These are phyloP conservation scores for Linurgus olivaceus DNA, from an alignment of 2,797 vertebrate species.

Conservation along the genomic window DNA sequence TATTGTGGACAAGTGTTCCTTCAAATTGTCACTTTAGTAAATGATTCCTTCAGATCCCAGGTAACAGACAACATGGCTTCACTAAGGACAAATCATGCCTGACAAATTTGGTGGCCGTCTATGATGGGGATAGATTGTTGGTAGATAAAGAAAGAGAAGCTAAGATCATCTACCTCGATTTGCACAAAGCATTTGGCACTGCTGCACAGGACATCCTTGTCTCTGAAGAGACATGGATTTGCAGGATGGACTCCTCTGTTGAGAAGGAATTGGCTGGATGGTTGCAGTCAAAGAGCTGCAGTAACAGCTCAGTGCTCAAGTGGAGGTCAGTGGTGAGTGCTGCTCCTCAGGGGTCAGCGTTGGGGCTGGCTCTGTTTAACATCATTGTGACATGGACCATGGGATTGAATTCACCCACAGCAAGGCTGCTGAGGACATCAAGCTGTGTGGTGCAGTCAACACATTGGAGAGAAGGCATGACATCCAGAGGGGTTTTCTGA, in stretches of 20 bases:
- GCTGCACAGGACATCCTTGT: not conserved
- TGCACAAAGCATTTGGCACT: not conserved
- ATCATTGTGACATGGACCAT: fast-evolving
- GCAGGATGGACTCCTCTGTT: not conserved
- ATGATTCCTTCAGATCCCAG: not conserved
- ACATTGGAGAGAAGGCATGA: not conserved
- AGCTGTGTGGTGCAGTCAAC: not conserved
- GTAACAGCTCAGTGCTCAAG: not conserved
- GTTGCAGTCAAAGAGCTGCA: not conserved
- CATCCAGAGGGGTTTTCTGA: not conserved
- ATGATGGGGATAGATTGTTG: not conserved
- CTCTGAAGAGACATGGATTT: not conserved
- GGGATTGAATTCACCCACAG: not conserved
- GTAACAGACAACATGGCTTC: not conserved
- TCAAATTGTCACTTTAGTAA: not conserved
- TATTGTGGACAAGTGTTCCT: not conserved
- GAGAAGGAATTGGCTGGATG: not conserved
- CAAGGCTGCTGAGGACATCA: not conserved
- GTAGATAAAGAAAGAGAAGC: not conserved
- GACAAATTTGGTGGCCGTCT: not conserved
- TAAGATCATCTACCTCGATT: not conserved
- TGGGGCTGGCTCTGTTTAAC: not conserved
- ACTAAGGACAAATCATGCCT: not conserved
- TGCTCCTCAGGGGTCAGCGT: fast-evolving
- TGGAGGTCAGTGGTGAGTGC: not conserved